phyloP scores from a whole-genome alignment of 2,113 vertebrate genomes.

The Tursiops truncatus region DNA sequence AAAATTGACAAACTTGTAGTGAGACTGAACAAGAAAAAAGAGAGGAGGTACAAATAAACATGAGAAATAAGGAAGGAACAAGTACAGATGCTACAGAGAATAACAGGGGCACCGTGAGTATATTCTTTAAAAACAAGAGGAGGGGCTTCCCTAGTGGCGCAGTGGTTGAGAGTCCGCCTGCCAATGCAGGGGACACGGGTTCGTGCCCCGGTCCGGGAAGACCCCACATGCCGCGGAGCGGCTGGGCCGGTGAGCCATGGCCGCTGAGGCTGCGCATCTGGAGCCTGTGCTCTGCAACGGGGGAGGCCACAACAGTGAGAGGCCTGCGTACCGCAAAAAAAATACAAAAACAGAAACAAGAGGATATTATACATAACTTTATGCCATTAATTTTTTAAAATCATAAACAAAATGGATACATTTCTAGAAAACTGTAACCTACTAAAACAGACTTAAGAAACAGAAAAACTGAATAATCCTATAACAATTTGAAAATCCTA shows the following conservation, averaged over 20 bases:
- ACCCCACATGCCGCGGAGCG: too few species aligned
- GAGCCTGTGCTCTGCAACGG: too few species aligned
- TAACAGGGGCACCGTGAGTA: neutral
- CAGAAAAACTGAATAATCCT: neutral
- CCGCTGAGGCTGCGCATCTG: fast-evolving
- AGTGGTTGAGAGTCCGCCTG: too few species aligned
- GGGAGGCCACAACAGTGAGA: too few species aligned
- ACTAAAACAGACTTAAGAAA: neutral
- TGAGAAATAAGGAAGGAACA: neutral
- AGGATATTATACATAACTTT: neutral
- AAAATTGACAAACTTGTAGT: neutral
- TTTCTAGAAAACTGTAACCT: neutral
- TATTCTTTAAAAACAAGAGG: neutral
- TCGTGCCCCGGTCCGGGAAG: too few species aligned
- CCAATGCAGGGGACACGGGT: too few species aligned
- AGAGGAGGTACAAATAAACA: neutral
- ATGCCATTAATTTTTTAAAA: neutral
- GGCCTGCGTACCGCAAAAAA: too few species aligned
- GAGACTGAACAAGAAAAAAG: neutral
- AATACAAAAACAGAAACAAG: neutral
- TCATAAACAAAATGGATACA: neutral
- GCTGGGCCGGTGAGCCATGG: too few species aligned
- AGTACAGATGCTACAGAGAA: neutral
- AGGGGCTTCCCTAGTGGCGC: neutral
- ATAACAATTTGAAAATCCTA: neutral